Evolutionary conservation across 2,113 vertebrate genomes (phyloP).

Genomic region (human (Homo sapiens)): GRCh38 chr3:28283501-28284000

Average conservation of each 20-base stretch:
- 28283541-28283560: too few species aligned
- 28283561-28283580: not conserved
- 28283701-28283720: not conserved
- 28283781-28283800: not conserved
- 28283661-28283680: not conserved
- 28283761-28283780: not conserved
- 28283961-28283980: not conserved
- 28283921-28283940: not conserved
- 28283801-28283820: not conserved
- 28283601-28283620: not conserved
- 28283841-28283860: not conserved
- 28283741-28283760: not conserved
- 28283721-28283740: not conserved
- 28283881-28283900: not conserved
- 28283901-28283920: not conserved
- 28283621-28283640: not conserved
- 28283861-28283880: not conserved
- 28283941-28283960: not conserved
- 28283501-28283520: too few species aligned
- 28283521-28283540: too few species aligned
- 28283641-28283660: not conserved
- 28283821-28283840: not conserved
- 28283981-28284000: not conserved
- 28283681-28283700: not conserved
- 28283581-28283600: not conserved